Percentiles rank a stretch among this genome's conserved stretches.
phyloP scores from a whole-genome alignment of 2,888 invertebrate genomes.

The Penaeus monodon region DNA sequence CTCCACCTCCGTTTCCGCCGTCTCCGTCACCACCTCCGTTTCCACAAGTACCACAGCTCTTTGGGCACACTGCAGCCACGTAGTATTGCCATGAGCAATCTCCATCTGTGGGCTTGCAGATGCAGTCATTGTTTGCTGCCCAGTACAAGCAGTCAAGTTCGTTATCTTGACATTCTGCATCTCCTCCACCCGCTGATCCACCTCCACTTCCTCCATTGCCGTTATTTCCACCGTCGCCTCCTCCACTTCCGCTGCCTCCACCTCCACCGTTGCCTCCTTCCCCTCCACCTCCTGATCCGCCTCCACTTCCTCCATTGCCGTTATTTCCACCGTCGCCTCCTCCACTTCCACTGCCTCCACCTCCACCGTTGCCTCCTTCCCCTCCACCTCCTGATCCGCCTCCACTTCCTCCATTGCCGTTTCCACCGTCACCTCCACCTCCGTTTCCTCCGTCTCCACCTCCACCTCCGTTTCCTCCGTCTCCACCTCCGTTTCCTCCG shows the following conservation, averaged over 20 bases:
- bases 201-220: neutral
- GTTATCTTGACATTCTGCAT: constrained; percentile 10
- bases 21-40: constrained; percentile 16
- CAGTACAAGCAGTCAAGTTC: constrained; percentile 44
- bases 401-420: neutral
- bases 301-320: neutral
- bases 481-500: neutral
- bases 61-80: constrained; percentile 41
- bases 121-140: constrained; percentile 47
- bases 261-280: neutral
- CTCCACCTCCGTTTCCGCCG: neutral
- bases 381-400: constrained; percentile 8
- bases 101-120: constrained; percentile 33
- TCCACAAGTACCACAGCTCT: constrained; percentile 42
- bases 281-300: constrained; percentile 11
- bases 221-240: neutral
- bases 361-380: constrained; percentile 7
- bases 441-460: constrained; percentile 6
- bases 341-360: constrained; percentile 18
- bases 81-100: constrained; percentile 52
- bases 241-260: neutral
- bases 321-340: neutral
- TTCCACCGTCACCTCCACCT: neutral
- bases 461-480: neutral
- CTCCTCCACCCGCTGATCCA: constrained; percentile 1